These are phyloP conservation scores for Pteronura brasiliensis DNA, from an alignment of 2,113 vertebrate genomes.

Conservation along the genomic window DNA sequence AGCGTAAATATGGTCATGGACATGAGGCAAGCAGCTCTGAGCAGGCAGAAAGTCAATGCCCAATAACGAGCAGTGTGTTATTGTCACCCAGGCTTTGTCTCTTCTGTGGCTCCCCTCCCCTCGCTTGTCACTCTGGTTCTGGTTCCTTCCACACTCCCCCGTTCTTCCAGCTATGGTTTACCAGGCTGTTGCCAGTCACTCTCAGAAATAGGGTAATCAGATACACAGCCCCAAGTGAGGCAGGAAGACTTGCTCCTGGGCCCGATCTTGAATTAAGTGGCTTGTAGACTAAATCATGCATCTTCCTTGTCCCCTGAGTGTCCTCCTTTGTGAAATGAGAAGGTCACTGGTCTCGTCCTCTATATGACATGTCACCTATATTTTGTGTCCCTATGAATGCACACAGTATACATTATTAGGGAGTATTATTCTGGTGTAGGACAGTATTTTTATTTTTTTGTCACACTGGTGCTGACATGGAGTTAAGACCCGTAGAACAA, in stretches of 20 bases:
- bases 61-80: background rate
- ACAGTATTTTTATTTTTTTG: background rate
- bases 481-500: background rate
- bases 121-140: background rate
- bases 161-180: background rate
- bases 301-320: background rate
- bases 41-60: background rate
- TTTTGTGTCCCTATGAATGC: background rate
- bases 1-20: background rate
- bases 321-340: background rate
- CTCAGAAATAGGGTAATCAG: background rate
- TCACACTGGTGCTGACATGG: background rate
- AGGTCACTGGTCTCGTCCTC: background rate
- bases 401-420: background rate
- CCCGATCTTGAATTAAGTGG: background rate
- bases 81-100: background rate
- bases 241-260: background rate
- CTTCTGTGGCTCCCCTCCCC: background rate
- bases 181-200: background rate
- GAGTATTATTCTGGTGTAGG: background rate
- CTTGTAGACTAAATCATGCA: background rate
- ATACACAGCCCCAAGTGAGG: background rate
- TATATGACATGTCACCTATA: background rate
- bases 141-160: background rate
- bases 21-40: background rate